Evolutionary conservation across 2,797 vertebrate species (phyloP), one percentile per base, ranked within the genome.

Genomic region (Apogon hyalosoma): DNA sequence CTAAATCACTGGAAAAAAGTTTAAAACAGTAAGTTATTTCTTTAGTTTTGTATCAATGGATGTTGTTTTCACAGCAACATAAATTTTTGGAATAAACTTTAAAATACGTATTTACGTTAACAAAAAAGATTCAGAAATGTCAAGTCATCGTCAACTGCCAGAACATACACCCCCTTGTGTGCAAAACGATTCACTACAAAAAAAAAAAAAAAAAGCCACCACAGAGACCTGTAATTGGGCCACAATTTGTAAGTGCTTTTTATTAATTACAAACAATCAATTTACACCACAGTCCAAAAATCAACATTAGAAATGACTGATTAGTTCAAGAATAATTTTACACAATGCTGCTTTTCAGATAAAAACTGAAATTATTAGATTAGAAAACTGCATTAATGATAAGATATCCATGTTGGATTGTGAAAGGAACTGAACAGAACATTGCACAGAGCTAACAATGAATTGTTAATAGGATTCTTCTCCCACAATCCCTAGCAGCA

Each of bases 121-220:
- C 8, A 47, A 41, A 1, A 64, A 38, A 40, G 12, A 11, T 9
- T 1, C 62, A 21, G n/a, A 40, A 1, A 21, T 18, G 6, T 12
- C 1, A 19, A 40, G 6, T 31, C 16, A 39, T 45, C 53, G 4
- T 13, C 12, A 39, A 38, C 47, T 3, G 1, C 8, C 36, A 40
- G 1, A 10, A 1, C 11, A 33, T 12, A 12, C 6, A 75, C 85
- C 87, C 67, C 61, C 88, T 84, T 70, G 83, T 86, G 89, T 54
- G 75, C 6, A 14, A 67, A 71, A 52, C 3, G 0, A 16, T 16
- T 33, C n/a, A 58, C 7, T 79, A 74, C 78, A 83, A 24, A 73
- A 16, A 31, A 3, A 1, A 1, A 60, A 15, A 12, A 49, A 24
- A 31, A 49, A 60, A 36, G 1, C 2, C 12, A 8, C 7, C 5